Conservation (phyloP, 1,140 invertebrate species). For the Neotoxoptera formosana region DNA sequence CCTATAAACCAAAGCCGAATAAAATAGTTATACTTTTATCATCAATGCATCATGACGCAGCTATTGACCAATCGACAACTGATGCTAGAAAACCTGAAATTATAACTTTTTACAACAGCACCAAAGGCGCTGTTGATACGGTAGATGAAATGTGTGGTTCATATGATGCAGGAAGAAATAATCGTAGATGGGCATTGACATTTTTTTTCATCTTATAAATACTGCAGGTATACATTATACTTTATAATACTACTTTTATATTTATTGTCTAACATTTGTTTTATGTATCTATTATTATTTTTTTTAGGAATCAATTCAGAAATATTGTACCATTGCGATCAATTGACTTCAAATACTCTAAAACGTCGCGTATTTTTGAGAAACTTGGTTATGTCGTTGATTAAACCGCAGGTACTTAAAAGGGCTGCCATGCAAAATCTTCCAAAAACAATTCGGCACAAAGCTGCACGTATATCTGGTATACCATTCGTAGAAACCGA, state of each 20-base stretch:
- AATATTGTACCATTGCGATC: background rate
- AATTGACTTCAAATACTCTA: background rate
- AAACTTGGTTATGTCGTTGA: background rate
- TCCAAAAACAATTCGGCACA: background rate
- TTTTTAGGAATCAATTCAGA: constrained; percentile 24
- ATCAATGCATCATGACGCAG: constrained; percentile 57
- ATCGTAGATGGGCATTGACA: constrained; percentile 57
- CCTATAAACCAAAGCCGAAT: constrained; percentile 51
- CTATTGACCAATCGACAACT: constrained; percentile 1
- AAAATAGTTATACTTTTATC: constrained; percentile 62
- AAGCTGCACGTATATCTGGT: constrained; percentile 30
- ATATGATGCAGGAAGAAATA: constrained; percentile 56
- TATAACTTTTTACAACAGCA: constrained; percentile 61
- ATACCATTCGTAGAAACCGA: constrained; percentile 11
- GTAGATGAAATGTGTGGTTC: constrained; percentile 45
- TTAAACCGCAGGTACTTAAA: constrained; percentile 7
- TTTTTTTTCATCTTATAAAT: constrained; percentile 31
- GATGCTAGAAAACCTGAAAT: constrained; percentile 61
- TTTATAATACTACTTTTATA: constrained; percentile 21
- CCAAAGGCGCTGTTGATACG: constrained; percentile 43
- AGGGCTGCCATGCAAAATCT: background rate
- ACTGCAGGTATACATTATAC: constrained; percentile 21
- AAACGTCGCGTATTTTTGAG: background rate
- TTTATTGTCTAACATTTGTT: constrained; percentile 31
- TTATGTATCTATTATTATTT: background rate